These are phyloP conservation scores for Holotrichia oblita DNA, from an alignment of 1,140 invertebrate species.

Conservation along the genomic window DNA sequence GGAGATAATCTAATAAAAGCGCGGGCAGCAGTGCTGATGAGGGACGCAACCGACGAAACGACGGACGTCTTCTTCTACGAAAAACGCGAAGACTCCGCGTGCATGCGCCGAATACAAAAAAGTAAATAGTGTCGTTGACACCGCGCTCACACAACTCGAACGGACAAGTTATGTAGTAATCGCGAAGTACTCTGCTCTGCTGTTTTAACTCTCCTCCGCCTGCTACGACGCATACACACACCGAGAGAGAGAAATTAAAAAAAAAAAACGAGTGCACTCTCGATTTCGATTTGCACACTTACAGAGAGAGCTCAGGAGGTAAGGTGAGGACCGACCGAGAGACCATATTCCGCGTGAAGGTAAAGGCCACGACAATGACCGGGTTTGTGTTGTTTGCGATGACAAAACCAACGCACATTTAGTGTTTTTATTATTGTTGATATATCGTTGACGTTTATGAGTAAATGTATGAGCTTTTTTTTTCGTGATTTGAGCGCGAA, in stretches of 20 bases:
- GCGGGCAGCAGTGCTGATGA: neutral
- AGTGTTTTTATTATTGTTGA: neutral
- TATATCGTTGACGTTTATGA: neutral
- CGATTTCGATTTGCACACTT: conserved; percentile 54
- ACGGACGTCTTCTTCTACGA: neutral
- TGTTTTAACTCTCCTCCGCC: neutral
- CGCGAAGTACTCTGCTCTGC: conserved; percentile 39
- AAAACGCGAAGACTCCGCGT: conserved; percentile 26
- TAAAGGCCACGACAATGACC: conserved; percentile 59
- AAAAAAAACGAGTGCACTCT: conserved; percentile 57
- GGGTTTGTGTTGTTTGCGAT: conserved; percentile 41
- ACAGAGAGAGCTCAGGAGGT: conserved; percentile 43
- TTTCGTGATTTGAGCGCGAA: neutral
- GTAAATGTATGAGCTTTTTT: neutral
- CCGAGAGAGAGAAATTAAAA: neutral
- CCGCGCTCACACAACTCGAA: neutral
- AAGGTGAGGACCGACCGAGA: too few species aligned
- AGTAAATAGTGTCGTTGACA: conserved; percentile 44
- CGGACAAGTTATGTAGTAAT: conserved; percentile 42
- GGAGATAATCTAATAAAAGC: conserved; percentile 25
- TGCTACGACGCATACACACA: neutral
- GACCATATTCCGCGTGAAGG: conserved; percentile 47
- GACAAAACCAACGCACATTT: neutral
- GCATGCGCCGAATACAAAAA: conserved; percentile 42
- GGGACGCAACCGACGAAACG: too few species aligned